Evolutionary conservation across 2,888 invertebrate genomes (phyloP).

Genomic region (Rhopalosiphum nymphaeae): DNA sequence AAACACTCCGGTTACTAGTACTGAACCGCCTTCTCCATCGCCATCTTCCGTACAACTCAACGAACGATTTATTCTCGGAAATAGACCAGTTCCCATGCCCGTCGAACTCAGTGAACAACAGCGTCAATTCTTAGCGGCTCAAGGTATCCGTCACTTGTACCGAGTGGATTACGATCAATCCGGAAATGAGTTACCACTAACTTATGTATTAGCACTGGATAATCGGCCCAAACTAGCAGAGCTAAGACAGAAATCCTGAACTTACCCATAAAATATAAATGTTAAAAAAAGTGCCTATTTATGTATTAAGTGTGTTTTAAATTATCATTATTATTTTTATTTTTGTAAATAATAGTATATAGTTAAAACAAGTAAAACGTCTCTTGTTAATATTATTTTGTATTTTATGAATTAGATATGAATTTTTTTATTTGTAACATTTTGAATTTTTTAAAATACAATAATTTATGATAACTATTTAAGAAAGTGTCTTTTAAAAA

Average conservation of each 20-base stretch:
- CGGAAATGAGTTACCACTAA: constrained; percentile 66
- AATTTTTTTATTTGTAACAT: not conserved
- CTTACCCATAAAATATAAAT: not conserved
- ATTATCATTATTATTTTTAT: not conserved
- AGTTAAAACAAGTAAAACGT: not conserved
- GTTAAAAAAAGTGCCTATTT: not conserved
- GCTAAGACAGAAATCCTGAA: not conserved
- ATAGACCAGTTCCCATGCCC: constrained; percentile 66
- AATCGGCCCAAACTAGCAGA: constrained; percentile 33
- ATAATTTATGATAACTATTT: not conserved
- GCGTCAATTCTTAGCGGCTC: constrained; percentile 65
- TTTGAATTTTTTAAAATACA: not conserved
- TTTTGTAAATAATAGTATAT: constrained; percentile 5
- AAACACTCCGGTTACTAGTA: not conserved
- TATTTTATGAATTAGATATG: not conserved
- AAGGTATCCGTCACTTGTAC: constrained; percentile 67
- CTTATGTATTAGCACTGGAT: constrained; percentile 67
- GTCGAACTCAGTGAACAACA: constrained; percentile 67
- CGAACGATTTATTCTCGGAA: not conserved
- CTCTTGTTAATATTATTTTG: not conserved
- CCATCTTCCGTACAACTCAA: not conserved
- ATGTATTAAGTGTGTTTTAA: not conserved
- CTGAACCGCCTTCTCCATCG: not conserved
- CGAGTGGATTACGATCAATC: constrained; percentile 67
- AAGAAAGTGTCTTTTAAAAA: not conserved